Percentiles rank a stretch among this genome's conserved stretches.
These are phyloP conservation scores for Amazona finschi DNA, from an alignment of 2,797 vertebrate genomes.

Conservation along the genomic window DNA sequence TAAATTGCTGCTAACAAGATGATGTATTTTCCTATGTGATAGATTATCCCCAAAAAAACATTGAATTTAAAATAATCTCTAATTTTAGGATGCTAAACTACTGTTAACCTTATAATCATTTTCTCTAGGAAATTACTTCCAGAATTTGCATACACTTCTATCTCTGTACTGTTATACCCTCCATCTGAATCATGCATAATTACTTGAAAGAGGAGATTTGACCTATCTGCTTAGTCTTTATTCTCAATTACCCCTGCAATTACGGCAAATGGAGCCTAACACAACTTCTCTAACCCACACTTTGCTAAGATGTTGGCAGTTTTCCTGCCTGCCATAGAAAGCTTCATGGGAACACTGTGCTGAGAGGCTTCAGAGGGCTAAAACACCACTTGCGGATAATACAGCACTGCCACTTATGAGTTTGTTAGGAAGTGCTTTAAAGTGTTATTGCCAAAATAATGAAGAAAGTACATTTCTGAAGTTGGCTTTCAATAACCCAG, in stretches of 20 bases:
- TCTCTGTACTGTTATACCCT: not conserved
- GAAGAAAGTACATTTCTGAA: not conserved
- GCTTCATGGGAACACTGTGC: not conserved
- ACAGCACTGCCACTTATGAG: rapidly evolving
- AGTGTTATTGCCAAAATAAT: rapidly evolving
- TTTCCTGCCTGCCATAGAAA: not conserved
- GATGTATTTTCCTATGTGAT: not conserved
- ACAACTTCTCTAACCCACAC: not conserved
- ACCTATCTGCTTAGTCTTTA: not conserved
- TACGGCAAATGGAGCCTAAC: not conserved
- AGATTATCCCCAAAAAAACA: not conserved
- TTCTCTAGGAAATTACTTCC: not conserved
- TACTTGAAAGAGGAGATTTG: not conserved
- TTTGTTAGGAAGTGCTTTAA: not conserved
- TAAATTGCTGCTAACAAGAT: not conserved
- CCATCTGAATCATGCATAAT: not conserved
- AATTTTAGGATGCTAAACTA: not conserved
- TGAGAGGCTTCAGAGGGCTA: rapidly evolving
- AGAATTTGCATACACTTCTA: not conserved
- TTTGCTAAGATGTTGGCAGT: not conserved
- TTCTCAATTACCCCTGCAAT: slow-evolving; percentile 7
- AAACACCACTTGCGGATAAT: rapidly evolving
- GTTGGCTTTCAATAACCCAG: not conserved
- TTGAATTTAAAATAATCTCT: not conserved
- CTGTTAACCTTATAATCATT: not conserved